Conservation (phyloP, 2,888 invertebrate species). For the Patella depressa region DNA sequence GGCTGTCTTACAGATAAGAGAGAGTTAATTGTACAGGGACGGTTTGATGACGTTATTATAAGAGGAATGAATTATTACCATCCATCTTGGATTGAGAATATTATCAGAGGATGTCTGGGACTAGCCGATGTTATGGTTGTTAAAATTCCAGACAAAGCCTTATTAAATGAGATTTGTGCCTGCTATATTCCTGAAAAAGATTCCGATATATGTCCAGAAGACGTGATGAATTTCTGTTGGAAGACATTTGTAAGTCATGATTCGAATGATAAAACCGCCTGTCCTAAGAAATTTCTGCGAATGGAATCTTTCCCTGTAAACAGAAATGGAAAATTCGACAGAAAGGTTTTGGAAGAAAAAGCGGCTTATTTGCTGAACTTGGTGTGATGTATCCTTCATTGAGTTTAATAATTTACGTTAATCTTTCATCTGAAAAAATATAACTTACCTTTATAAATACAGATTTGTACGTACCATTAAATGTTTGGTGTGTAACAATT, state of each 20-base stretch:
- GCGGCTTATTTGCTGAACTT: conserved; percentile 13
- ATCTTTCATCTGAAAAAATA: too few relatives aligned
- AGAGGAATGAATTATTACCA: conserved; percentile 18
- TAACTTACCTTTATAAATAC: too few relatives aligned
- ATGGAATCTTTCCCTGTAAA: conserved; percentile 4
- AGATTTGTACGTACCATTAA: too few relatives aligned
- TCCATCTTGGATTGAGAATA: conserved; percentile 26
- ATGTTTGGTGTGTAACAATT: too few relatives aligned
- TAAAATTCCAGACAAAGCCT: conserved; percentile 4
- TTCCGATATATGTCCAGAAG: not conserved
- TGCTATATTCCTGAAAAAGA: conserved; percentile 9
- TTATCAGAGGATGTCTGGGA: conserved; percentile 14
- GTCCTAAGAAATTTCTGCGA: not conserved
- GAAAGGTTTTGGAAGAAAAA: not conserved
- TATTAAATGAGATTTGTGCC: conserved; percentile 10
- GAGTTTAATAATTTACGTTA: too few relatives aligned
- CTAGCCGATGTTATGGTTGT: conserved; percentile 11
- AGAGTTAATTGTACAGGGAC: conserved; percentile 20
- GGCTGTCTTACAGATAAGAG: conserved; percentile 16
- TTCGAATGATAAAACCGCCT: not conserved
- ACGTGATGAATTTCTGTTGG: conserved; percentile 11
- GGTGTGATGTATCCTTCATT: too few relatives aligned
- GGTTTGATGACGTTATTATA: conserved; percentile 20
- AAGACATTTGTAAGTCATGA: conserved; percentile 11
- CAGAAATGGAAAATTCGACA: not conserved